These are phyloP conservation scores for Eumeta japonica DNA, from an alignment of 1,140 invertebrate genomes.

Conservation along the genomic window DNA sequence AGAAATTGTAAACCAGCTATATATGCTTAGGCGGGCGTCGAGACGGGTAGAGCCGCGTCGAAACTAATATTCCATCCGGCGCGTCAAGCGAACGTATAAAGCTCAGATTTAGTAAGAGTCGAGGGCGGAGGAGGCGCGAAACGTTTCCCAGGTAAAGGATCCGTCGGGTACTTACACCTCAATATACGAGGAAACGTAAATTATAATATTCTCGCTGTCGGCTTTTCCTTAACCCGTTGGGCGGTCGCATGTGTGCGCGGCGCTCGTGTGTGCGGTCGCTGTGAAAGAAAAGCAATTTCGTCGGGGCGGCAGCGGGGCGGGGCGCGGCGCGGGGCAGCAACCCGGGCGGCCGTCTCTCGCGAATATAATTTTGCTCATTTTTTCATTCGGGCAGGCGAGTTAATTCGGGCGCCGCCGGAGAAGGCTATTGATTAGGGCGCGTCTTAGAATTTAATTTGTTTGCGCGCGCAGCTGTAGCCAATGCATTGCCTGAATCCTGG, in stretches of 20 bases:
- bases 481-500: conserved; percentile 46
- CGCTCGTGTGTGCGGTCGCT: conserved; percentile 40
- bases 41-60: too few relatives aligned
- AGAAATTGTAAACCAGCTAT: too few relatives aligned
- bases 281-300: conserved; percentile 57
- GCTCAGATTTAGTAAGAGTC: conserved; percentile 53
- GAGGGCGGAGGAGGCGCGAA: conserved; percentile 48
- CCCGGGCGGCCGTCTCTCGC: conserved; percentile 38
- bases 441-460: conserved; percentile 58
- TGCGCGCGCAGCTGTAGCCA: conserved; percentile 45
- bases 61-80: conserved; percentile 55
- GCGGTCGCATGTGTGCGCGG: conserved; percentile 11
- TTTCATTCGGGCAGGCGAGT: conserved; percentile 54
- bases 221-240: conserved; percentile 2
- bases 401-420: conserved; percentile 52
- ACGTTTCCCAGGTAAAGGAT: conserved; percentile 48
- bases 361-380: conserved; percentile 59
- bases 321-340: conserved; percentile 10
- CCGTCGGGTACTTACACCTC: conserved; percentile 44
- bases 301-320: conserved; percentile 27
- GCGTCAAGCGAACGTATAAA: conserved; percentile 57
- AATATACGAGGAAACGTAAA: conserved; percentile 55
- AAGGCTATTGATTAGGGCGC: conserved; percentile 57
- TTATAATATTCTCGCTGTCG: conserved; percentile 45
- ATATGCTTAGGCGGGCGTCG: too few relatives aligned